A percentile compares a stretch with the other conserved stretches of the same genome.
These are phyloP conservation scores for Lutraria lutraria DNA, from an alignment of 2,888 invertebrate species.

Conservation along the genomic window DNA sequence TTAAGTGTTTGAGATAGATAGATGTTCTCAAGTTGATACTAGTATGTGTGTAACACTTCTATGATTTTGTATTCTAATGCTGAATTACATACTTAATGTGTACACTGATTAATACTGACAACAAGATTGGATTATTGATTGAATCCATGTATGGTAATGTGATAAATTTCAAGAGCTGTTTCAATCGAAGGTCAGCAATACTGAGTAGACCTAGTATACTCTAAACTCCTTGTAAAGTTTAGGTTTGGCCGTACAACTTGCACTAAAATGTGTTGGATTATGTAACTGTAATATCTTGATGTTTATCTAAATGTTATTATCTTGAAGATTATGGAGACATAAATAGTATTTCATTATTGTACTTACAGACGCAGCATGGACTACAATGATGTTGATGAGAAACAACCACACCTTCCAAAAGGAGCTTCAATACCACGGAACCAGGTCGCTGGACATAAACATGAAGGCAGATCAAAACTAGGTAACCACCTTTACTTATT, in stretches of 20 bases:
- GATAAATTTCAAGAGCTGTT: not conserved
- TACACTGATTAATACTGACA: not conserved
- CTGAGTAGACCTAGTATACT: not conserved
- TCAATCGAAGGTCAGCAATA: not conserved
- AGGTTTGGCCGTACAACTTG: not conserved
- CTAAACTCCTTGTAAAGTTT: not conserved
- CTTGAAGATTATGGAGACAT: too few relatives aligned
- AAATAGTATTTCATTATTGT: not conserved
- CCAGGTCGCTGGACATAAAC: conserved; percentile 77
- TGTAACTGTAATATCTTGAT: not conserved
- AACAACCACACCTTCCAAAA: conserved; percentile 67
- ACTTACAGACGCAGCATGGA: conserved; percentile 64
- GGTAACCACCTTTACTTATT: conserved; percentile 49
- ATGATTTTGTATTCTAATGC: not conserved
- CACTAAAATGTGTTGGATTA: not conserved
- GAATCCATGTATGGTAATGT: not conserved
- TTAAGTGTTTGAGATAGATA: not conserved
- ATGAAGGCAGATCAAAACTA: conserved; percentile 73
- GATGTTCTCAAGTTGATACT: not conserved
- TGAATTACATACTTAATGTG: not conserved
- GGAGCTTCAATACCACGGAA: conserved; percentile 69
- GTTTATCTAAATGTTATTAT: too few relatives aligned
- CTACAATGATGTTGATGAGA: conserved; percentile 66
- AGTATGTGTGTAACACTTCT: not conserved
- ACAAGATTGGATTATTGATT: conserved; percentile 21